Percentiles rank a stretch among this genome's conserved stretches.
phyloP scores from a whole-genome alignment of 1,140 invertebrate species.

The Drosophila pectinifera region DNA sequence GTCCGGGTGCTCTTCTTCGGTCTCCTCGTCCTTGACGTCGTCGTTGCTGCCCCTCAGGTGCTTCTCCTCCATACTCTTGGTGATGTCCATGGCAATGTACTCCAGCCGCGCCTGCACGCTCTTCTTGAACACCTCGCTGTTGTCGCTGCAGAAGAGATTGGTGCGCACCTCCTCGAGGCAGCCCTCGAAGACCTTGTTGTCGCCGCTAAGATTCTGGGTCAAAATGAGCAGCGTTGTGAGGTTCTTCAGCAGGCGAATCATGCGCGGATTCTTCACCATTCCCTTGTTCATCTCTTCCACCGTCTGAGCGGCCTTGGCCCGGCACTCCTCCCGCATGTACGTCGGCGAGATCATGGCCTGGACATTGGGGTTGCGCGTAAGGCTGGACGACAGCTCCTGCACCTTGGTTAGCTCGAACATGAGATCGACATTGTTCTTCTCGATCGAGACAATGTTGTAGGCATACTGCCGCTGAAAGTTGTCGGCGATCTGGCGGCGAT shows the following conservation, averaged over 20 bases:
- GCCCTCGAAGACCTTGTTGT: constrained; percentile 95
- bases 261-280: constrained; percentile 87
- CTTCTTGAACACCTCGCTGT: constrained; percentile 94
- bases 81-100: constrained; percentile 91
- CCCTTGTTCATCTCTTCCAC: constrained; percentile 91
- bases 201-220: constrained; percentile 95
- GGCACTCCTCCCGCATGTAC: constrained; percentile 93
- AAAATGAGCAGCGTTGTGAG: constrained; percentile 96
- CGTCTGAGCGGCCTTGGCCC: constrained; percentile 92
- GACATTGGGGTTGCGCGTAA: constrained; percentile 94
- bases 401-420: constrained; percentile 94
- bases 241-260: constrained; percentile 93
- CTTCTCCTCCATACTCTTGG: constrained; percentile 51
- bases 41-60: constrained; percentile 13
- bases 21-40: constrained; percentile 6
- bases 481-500: constrained; percentile 85
- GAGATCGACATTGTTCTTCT: constrained; percentile 95
- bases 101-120: constrained; percentile 96
- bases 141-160: constrained; percentile 89
- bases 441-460: constrained; percentile 94
- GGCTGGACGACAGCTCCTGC: constrained; percentile 93
- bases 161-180: constrained; percentile 95
- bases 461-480: constrained; percentile 97
- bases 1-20: background rate
- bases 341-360: constrained; percentile 94